A percentile compares a stretch with the other conserved stretches of the same genome.
These are phyloP conservation scores for Gasteruption jaculator DNA, from an alignment of 2,888 invertebrate genomes.

Conservation along the genomic window DNA sequence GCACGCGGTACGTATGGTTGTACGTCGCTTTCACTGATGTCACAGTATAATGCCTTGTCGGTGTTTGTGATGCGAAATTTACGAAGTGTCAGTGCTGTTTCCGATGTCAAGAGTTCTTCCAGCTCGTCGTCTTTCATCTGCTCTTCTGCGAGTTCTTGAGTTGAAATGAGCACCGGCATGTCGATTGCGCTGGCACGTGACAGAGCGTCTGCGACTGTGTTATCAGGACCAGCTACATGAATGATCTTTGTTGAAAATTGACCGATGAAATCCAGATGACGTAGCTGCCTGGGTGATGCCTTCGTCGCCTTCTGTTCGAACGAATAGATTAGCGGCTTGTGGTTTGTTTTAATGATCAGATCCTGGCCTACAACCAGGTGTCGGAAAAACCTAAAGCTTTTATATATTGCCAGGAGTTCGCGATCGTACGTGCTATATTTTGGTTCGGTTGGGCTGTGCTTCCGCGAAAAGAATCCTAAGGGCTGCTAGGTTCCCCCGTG, in stretches of 20 bases:
- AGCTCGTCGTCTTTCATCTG: slow-evolving; percentile 8
- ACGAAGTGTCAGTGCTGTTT: background rate
- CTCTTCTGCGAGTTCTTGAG: too few relatives aligned
- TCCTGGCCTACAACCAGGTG: slow-evolving; percentile 12
- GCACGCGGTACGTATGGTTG: too few relatives aligned
- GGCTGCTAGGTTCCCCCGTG: slow-evolving; percentile 12
- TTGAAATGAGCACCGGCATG: background rate
- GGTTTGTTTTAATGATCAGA: slow-evolving; percentile 17
- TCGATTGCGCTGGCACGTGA: slow-evolving; percentile 15
- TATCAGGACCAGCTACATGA: slow-evolving; percentile 16
- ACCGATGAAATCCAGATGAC: slow-evolving; percentile 17
- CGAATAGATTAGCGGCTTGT: slow-evolving; percentile 15
- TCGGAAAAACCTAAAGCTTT: slow-evolving; percentile 13
- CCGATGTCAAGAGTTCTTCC: slow-evolving; percentile 4
- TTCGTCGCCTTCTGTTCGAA: slow-evolving; percentile 14
- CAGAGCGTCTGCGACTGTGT: slow-evolving; percentile 19
- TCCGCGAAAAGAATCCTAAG: slow-evolving; percentile 19
- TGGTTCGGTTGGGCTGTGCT: slow-evolving; percentile 6
- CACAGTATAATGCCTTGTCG: background rate
- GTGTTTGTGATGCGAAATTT: background rate
- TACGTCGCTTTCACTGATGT: too few relatives aligned
- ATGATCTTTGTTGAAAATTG: slow-evolving; percentile 19
- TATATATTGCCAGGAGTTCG: slow-evolving; percentile 13
- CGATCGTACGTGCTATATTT: slow-evolving; percentile 13
- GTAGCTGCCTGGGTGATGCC: slow-evolving; percentile 15